These are phyloP conservation scores for Hystrix brachyura DNA, from an alignment of 2,113 vertebrate genomes.

Conservation along the genomic window DNA sequence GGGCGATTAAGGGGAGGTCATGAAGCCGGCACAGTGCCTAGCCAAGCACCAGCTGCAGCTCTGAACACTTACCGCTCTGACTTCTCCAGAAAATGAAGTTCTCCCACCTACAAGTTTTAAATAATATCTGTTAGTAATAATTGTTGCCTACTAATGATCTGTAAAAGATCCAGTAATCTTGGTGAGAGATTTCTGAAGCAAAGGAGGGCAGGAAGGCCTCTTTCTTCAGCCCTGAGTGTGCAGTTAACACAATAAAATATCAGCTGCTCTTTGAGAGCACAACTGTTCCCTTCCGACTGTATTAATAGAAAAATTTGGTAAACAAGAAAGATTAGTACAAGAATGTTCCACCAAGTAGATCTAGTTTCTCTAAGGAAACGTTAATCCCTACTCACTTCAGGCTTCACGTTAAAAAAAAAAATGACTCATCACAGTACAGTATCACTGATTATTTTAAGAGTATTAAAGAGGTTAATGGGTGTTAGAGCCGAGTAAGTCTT, in stretches of 20 bases:
- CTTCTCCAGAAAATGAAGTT: constrained; percentile 28
- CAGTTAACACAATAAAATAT: not conserved
- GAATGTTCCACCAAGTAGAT: constrained; percentile 70
- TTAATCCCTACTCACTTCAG: constrained; percentile 40
- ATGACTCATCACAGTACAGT: constrained; percentile 70
- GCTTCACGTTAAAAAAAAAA: constrained; percentile 53
- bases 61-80: not conserved
- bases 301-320: constrained; percentile 73
- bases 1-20: not conserved
- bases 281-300: constrained; percentile 64
- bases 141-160: not conserved
- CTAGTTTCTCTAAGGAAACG: constrained; percentile 61
- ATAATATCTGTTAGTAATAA: not conserved
- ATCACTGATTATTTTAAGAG: constrained; percentile 78
- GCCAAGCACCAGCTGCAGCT: not conserved
- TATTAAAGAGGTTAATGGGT: constrained; percentile 66
- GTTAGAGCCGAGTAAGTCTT: constrained; percentile 18
- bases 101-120: not conserved
- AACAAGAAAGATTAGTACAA: constrained; percentile 67
- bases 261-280: constrained; percentile 72
- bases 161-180: not conserved
- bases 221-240: not conserved
- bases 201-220: not conserved
- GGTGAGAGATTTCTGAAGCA: not conserved
- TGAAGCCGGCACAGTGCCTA: not conserved